Evolutionary conservation across 2,888 invertebrate genomes (phyloP), one percentile per base, ranked within the genome.

Genomic region (Eupithecia dodoneata): DNA sequence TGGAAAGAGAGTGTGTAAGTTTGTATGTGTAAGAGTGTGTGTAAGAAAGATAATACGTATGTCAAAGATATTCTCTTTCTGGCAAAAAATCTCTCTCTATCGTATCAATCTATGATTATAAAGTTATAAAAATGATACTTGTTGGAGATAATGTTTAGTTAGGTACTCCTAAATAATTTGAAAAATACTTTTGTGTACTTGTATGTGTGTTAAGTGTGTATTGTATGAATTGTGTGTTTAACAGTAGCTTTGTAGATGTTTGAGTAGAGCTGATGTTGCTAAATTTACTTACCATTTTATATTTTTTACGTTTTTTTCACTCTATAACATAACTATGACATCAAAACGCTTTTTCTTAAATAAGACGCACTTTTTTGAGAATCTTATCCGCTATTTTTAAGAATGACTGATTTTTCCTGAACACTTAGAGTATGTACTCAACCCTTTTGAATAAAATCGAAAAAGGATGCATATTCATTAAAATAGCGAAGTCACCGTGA

Each of bases 401-500:
- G 10, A 63, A 9, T 63, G n/a, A 52, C 18, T 10, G 3, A 30
- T 66, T 42, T 66, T 30, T 30, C 1, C 30, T 30, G 30, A 30
- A 74, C 78, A 79, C 78, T 81, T 83, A 82, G 84, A 85, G 82
- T 82, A 30, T 30, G 30, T 30, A 80, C 81, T 81, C 81, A 80
- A 83, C 83, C 79, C 75, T 82, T 78, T 75, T 73, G 81, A 80
- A 79, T 82, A 75, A 81, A 77, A 74, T 78, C 67, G 52, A 15
- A 80, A 78, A 82, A 76, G 80, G 71, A 75, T 81, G 78, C 70
- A 81, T 80, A 81, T 92, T 91, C 89, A 92, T 91, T 88, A 87
- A 88, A 92, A 92, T 88, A 87, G 92, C 89, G 83, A 85, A 93
- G 92, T 94, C 94, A 94, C 92, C 87, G 81, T 81, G 47, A 81